phyloP scores from a whole-genome alignment of 2,113 vertebrate species.

The Ardeotis arabs region DNA sequence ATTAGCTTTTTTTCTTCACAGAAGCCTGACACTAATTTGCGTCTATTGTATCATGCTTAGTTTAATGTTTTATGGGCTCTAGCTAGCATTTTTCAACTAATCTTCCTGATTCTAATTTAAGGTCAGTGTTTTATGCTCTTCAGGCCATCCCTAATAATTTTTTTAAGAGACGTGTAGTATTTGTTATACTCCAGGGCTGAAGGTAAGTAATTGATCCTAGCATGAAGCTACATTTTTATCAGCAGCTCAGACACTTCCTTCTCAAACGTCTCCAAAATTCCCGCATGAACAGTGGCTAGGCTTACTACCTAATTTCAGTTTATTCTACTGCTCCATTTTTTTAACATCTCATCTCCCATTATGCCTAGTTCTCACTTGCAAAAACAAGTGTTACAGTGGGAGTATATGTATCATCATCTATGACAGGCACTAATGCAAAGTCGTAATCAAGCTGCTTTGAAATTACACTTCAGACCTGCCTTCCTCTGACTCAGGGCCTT shows the following conservation, averaged over 20 bases:
- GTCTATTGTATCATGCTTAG: neutral
- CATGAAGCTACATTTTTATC: neutral
- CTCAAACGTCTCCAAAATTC: neutral
- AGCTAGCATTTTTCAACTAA: neutral
- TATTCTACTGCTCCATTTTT: neutral
- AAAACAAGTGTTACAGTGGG: neutral
- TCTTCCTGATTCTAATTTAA: neutral
- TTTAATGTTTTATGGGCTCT: neutral
- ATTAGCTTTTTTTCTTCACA: neutral
- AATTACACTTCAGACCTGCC: neutral
- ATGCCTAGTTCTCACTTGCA: neutral
- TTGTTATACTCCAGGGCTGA: neutral
- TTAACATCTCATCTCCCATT: neutral
- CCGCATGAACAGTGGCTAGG: neutral
- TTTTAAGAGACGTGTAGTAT: neutral
- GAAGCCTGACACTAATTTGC: neutral
- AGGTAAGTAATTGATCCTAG: neutral
- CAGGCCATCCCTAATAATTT: neutral
- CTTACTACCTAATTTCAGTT: neutral
- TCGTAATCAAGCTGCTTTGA: conserved; percentile 7
- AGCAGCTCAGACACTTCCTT: neutral
- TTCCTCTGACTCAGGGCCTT: neutral
- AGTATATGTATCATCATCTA: neutral
- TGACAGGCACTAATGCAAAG: neutral
- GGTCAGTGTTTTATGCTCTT: neutral